These are phyloP conservation scores for human DNA, from an alignment of 2,113 vertebrate species.

Conservation along the genomic window GRCh38 chr18:52682501-52683000, in stretches of 20 bases:
- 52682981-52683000: not conserved
- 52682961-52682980: not conserved
- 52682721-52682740: not conserved
- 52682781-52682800: not conserved
- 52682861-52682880: not conserved
- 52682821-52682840: not conserved
- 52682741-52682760: not conserved
- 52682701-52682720: not conserved
- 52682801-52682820: not conserved
- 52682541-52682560: no score
- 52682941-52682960: not conserved
- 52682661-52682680: not conserved
- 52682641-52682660: not conserved
- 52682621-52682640: not conserved
- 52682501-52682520: not conserved
- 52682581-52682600: not conserved
- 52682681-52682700: not conserved
- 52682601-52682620: not conserved
- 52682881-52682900: not conserved
- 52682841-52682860: not conserved
- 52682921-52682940: not conserved
- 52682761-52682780: not conserved
- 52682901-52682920: not conserved
- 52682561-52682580: not conserved
- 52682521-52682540: not conserved